Conservation (phyloP, 2,113 vertebrate genomes). For the Choloepus hoffmanni region DNA sequence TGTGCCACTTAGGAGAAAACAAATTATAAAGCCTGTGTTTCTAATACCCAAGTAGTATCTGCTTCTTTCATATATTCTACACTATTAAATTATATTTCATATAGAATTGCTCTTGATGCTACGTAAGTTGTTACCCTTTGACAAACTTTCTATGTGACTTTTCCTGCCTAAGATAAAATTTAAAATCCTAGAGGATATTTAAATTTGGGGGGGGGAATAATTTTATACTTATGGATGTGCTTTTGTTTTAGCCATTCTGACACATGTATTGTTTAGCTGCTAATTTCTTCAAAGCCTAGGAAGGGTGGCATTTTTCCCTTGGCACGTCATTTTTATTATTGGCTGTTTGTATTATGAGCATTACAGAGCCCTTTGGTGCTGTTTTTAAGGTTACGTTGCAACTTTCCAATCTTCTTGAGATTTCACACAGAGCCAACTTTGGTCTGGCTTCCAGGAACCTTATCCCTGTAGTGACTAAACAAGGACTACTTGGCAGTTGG, state of each 20-base stretch:
- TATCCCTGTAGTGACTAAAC: conserved; percentile 6
- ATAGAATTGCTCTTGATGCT: not conserved
- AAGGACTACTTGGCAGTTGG: not conserved
- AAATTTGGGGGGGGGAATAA: not conserved
- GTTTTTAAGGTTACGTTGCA: not conserved
- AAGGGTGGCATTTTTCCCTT: not conserved
- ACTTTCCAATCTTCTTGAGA: not conserved
- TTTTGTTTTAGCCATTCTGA: not conserved
- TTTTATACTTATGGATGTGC: not conserved
- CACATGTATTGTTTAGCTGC: not conserved
- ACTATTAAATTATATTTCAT: conserved; percentile 6
- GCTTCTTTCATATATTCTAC: not conserved
- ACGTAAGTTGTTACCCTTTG: not conserved
- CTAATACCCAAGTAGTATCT: not conserved
- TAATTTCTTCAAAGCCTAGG: conserved; percentile 4
- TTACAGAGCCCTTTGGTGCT: not conserved
- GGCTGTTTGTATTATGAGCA: not conserved
- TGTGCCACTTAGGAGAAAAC: conserved; percentile 68
- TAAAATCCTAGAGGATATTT: not conserved
- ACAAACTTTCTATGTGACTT: not conserved
- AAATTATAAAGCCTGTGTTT: conserved; percentile 16
- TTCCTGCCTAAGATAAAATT: not conserved
- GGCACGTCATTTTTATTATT: not conserved
- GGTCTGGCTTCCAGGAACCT: not conserved
- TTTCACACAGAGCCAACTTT: not conserved